A percentile compares a stretch with the other conserved stretches of the same genome.
Evolutionary conservation across 1,140 invertebrate species (phyloP).

Genomic region (Brachionus manjavacas): DNA sequence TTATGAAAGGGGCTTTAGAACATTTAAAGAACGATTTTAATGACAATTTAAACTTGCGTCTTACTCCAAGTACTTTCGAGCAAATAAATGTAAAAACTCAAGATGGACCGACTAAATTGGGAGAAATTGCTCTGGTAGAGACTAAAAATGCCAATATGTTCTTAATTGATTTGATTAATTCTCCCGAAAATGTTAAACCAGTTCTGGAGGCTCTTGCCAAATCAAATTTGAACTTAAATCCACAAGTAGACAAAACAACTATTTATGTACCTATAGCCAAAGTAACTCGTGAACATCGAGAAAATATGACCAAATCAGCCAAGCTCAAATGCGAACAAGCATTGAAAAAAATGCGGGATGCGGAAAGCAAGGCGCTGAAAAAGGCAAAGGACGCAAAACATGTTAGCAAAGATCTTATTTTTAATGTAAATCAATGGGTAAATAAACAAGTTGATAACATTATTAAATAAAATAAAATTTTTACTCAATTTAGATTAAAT

Average conservation of each 20-base stretch:
- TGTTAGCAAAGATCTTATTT: slow-evolving; percentile 64
- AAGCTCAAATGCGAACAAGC: slow-evolving; percentile 75
- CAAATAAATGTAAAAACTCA: slow-evolving; percentile 62
- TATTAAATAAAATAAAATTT: background rate
- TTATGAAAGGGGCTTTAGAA: slow-evolving; percentile 66
- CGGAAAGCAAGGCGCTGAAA: slow-evolving; percentile 70
- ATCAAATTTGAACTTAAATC: slow-evolving; percentile 84
- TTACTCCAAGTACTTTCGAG: slow-evolving; percentile 49
- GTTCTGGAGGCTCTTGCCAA: slow-evolving; percentile 69
- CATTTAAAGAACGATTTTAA: slow-evolving; percentile 72
- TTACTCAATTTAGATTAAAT: slow-evolving; percentile 15
- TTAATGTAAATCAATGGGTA: slow-evolving; percentile 62
- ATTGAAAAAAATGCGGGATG: slow-evolving; percentile 70
- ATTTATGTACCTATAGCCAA: slow-evolving; percentile 81
- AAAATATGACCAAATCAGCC: slow-evolving; percentile 77
- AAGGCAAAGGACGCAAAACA: slow-evolving; percentile 65
- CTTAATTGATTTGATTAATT: slow-evolving; percentile 72
- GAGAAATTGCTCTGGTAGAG: slow-evolving; percentile 80
- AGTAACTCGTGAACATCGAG: slow-evolving; percentile 83
- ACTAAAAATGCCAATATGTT: slow-evolving; percentile 79
- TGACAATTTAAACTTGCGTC: slow-evolving; percentile 64
- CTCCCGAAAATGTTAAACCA: slow-evolving; percentile 71
- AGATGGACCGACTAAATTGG: slow-evolving; percentile 74
- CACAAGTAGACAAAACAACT: slow-evolving; percentile 85
- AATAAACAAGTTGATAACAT: background rate